Conservation (phyloP, 2,113 vertebrate species). For the Hyperopisus bebe region DNA sequence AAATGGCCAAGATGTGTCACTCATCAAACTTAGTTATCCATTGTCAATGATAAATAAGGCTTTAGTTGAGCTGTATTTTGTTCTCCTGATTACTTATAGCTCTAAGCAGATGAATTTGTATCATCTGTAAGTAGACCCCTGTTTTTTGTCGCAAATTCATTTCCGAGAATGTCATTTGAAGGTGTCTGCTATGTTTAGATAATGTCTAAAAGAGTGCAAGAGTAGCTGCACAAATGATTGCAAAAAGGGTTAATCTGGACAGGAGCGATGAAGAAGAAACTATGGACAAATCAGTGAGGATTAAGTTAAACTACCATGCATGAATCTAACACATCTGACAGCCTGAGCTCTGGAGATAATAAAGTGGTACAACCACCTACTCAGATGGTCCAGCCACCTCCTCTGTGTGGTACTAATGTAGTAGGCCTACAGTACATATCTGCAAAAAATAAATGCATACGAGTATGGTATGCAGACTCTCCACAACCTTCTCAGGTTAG, state of each 20-base stretch:
- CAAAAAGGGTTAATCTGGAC: neutral
- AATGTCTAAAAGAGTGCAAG: neutral
- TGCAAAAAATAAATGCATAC: neutral
- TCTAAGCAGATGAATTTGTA: too few relatives aligned
- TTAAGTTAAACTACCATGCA: neutral
- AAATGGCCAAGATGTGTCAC: neutral
- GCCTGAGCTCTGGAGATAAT: neutral
- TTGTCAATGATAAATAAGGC: too few relatives aligned
- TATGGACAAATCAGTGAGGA: neutral
- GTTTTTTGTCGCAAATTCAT: neutral
- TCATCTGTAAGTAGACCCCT: too few relatives aligned
- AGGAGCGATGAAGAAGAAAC: neutral
- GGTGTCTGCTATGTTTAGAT: neutral
- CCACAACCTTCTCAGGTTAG: neutral
- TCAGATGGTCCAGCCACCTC: neutral
- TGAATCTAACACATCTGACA: neutral
- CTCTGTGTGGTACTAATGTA: neutral
- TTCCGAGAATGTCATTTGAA: neutral
- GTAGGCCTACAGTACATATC: neutral
- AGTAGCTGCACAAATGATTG: neutral
- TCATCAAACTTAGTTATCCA: too few relatives aligned
- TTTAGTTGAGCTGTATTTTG: too few relatives aligned
- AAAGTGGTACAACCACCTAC: neutral
- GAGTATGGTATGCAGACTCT: neutral
- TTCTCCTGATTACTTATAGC: neutral